Conservation (phyloP, 2,113 vertebrate genomes). For the Calyptommatus sinebrachiatus region DNA sequence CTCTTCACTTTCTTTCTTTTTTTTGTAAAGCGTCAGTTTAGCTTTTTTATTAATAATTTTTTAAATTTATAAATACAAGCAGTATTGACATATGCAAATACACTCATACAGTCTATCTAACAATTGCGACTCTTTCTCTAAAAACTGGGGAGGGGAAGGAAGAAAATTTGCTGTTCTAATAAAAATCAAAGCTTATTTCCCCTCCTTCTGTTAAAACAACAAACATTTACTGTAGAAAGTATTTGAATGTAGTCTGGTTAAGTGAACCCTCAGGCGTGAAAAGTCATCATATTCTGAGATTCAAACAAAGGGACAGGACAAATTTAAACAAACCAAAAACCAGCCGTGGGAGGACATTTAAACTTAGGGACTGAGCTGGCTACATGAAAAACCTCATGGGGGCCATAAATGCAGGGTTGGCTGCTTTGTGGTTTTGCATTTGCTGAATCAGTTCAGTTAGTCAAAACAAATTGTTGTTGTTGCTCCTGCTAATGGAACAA, state of each 20-base stretch:
- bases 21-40: no score
- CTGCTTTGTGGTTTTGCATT: constrained; percentile 61
- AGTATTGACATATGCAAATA: no score
- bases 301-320: constrained; percentile 64
- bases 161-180: not conserved
- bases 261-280: constrained; percentile 44
- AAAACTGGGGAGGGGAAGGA: not conserved
- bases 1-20: no score
- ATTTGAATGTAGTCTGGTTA: constrained; percentile 44
- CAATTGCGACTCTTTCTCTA: no score
- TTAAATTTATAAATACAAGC: no score
- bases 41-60: no score
- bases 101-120: no score
- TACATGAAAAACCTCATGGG: constrained; percentile 72
- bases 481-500: constrained; percentile 48
- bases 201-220: not conserved
- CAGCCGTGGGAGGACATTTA: constrained; percentile 72
- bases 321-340: constrained; percentile 67
- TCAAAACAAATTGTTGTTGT: constrained; percentile 57
- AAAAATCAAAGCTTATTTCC: not conserved
- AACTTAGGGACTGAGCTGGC: constrained; percentile 68
- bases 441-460: constrained; percentile 74
- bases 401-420: constrained; percentile 74
- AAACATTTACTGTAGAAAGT: constrained; percentile 52
- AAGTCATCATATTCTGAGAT: constrained; percentile 50